Percentiles rank a stretch among this genome's conserved stretches.
Conservation (phyloP, 2,797 vertebrate genomes). For the Eulemur rubriventer region DNA sequence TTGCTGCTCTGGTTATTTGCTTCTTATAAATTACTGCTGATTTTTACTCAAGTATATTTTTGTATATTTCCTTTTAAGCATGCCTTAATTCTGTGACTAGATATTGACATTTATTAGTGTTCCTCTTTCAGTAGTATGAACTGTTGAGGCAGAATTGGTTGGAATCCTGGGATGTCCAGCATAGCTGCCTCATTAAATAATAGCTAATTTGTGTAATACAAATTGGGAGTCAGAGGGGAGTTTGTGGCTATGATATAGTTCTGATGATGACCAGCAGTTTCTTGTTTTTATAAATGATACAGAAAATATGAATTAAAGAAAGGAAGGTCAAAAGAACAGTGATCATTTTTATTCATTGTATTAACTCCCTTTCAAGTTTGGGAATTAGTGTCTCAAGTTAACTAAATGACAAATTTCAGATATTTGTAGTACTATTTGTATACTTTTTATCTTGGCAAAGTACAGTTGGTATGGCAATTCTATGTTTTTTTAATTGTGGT, state of each 20-base stretch:
- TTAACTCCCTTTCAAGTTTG: background rate
- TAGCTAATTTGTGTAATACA: conserved; percentile 18
- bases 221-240: background rate
- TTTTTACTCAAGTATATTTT: conserved; percentile 18
- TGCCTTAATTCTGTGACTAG: conserved; percentile 1
- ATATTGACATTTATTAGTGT: conserved; percentile 17
- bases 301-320: conserved; percentile 29
- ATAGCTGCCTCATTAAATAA: conserved; percentile 44
- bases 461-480: background rate
- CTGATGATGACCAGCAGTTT: background rate
- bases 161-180: background rate
- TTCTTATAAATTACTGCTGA: conserved; percentile 5
- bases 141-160: background rate
- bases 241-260: background rate
- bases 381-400: conserved; percentile 45
- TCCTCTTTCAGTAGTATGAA: background rate
- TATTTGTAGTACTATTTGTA: background rate
- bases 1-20: conserved; percentile 63
- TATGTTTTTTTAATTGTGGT: background rate
- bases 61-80: background rate
- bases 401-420: conserved; percentile 9
- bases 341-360: conserved; percentile 28
- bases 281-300: background rate
- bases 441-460: background rate
- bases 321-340: background rate